Percentiles rank a stretch among this genome's conserved stretches.
Evolutionary conservation across 2,888 invertebrate genomes (phyloP).

Genomic region (Phasia obesa): DNA sequence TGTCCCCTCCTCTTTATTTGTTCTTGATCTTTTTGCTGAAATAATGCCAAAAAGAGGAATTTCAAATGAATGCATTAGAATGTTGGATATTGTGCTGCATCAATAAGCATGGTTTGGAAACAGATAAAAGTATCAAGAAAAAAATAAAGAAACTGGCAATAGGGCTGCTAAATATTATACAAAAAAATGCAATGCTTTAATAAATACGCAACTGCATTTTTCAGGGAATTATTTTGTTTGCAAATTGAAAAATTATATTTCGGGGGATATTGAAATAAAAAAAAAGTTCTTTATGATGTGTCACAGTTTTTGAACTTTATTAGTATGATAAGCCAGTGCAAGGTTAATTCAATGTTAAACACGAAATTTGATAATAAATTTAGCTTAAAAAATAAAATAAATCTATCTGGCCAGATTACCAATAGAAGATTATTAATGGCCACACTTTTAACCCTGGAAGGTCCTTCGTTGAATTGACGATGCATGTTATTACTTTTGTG

Average conservation of each 20-base stretch:
- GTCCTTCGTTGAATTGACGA: no score
- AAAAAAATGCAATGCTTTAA: neutral
- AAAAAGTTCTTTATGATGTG: no score
- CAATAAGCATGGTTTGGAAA: slow-evolving; percentile 49
- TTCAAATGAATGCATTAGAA: slow-evolving; percentile 66
- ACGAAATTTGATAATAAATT: no score
- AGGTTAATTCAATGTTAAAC: no score
- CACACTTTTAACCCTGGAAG: no score
- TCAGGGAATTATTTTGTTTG: slow-evolving; percentile 25
- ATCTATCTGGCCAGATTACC: no score
- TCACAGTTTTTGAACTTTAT: no score
- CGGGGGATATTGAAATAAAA: neutral
- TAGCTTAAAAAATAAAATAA: no score
- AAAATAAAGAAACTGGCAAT: slow-evolving; percentile 30
- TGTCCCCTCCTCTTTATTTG: neutral
- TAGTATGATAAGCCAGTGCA: no score
- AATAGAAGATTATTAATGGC: no score
- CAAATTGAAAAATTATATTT: slow-evolving; percentile 21
- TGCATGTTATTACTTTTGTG: no score
- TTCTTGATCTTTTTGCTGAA: slow-evolving; percentile 29
- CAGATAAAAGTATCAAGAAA: slow-evolving; percentile 18
- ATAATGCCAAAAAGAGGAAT: slow-evolving; percentile 34
- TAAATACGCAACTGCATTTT: slow-evolving; percentile 28
- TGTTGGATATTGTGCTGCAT: slow-evolving; percentile 42
- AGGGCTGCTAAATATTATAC: slow-evolving; percentile 9